Conservation (phyloP, 2,113 vertebrate species). For the Chionodraco myersi region DNA sequence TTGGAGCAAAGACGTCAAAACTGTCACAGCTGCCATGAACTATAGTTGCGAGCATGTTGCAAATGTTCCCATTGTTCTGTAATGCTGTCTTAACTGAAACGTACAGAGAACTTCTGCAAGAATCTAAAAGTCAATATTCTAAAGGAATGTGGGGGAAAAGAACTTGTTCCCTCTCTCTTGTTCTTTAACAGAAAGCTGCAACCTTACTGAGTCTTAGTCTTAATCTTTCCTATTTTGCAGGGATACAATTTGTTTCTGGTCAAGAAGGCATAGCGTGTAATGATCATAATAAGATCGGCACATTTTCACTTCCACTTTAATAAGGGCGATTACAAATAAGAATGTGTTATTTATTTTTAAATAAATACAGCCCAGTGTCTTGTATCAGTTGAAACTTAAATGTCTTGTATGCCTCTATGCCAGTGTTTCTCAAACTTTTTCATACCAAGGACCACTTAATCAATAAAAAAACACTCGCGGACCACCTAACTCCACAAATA, state of each 20-base stretch:
- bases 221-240: not conserved
- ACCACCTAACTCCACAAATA: no score
- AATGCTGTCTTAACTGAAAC: constrained; percentile 2
- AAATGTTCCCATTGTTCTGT: not conserved
- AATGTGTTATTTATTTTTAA: not conserved
- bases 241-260: not conserved
- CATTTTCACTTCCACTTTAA: not conserved
- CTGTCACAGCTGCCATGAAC: constrained; percentile 4
- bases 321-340: not conserved
- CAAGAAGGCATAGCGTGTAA: not conserved
- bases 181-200: no score
- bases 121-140: constrained; percentile 1
- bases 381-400: not conserved
- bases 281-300: not conserved
- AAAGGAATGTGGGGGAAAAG: not conserved
- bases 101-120: not conserved
- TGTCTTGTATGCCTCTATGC: not conserved
- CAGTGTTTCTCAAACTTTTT: no score
- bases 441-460: no score
- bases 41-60: not conserved
- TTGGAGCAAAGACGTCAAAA: constrained; percentile 14
- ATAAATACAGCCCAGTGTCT: not conserved
- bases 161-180: no score
- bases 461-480: no score
- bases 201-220: not conserved